phyloP scores from a whole-genome alignment of 2,113 vertebrate genomes.

The Microcebus murinus region DNA sequence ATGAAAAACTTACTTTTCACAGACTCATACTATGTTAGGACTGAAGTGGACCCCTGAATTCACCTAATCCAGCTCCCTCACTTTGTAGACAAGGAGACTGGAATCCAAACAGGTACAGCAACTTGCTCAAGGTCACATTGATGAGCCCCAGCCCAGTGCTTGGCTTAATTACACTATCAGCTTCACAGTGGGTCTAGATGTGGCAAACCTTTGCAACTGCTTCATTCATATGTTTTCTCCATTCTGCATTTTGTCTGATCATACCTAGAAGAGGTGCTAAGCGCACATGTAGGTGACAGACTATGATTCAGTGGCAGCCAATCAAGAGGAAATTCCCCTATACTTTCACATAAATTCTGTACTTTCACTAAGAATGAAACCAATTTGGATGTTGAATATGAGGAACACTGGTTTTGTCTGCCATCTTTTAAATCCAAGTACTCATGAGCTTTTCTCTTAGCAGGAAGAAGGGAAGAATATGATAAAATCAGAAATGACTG shows the following conservation, averaged over 20 bases:
- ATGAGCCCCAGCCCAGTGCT: not conserved
- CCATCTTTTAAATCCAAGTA: not conserved
- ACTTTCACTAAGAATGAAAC: not conserved
- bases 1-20: not conserved
- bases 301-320: not conserved
- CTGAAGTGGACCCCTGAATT: not conserved
- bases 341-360: not conserved
- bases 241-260: slow-evolving; percentile 4
- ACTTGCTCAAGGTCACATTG: not conserved
- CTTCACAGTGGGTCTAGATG: too few relatives aligned
- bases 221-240: not conserved
- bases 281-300: not conserved
- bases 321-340: not conserved
- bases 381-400: not conserved
- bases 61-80: not conserved
- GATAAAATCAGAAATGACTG: not conserved
- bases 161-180: not conserved
- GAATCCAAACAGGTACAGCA: not conserved
- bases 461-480: not conserved
- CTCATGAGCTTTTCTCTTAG: not conserved
- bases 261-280: not conserved
- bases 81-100: not conserved
- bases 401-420: not conserved
- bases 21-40: not conserved
- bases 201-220: not conserved